Conservation (phyloP, 2,113 vertebrate genomes). For the Sander vitreus region DNA sequence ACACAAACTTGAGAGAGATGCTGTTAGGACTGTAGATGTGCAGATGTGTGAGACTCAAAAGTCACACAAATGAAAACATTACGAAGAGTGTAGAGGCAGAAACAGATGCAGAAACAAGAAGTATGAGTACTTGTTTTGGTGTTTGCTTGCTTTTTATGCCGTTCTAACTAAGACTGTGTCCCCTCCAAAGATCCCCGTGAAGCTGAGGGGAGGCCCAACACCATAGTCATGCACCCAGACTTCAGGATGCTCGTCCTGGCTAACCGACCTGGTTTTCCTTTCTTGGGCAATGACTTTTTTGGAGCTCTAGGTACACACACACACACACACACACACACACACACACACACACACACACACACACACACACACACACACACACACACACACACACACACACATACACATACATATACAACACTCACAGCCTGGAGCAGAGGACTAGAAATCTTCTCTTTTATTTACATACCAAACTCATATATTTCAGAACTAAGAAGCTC, state of each 20-base stretch:
- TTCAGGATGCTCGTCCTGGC: conserved; percentile 98
- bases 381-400: not conserved
- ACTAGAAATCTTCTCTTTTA: not conserved
- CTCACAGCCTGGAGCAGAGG: not conserved
- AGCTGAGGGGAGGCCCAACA: conserved; percentile 84
- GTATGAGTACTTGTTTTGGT: not conserved
- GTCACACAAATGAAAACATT: conserved; percentile 1
- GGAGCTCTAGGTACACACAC: conserved; percentile 90
- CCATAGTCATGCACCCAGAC: conserved; percentile 93
- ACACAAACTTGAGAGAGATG: conserved; percentile 31
- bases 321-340: not conserved
- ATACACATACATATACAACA: not conserved
- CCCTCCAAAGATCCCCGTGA: conserved; percentile 83
- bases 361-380: not conserved
- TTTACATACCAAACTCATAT: not conserved
- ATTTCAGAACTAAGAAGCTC: not conserved
- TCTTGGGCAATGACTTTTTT: conserved; percentile 98
- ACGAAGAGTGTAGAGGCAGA: not conserved
- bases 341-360: not conserved
- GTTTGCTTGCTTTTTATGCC: not conserved
- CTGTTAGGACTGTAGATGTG: not conserved
- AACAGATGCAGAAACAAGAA: not conserved
- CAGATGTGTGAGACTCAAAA: not conserved
- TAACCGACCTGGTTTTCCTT: conserved; percentile 97
- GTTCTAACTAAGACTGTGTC: conserved; percentile 2